Conservation (phyloP, 2,113 vertebrate species). For the mouse (Mus musculus) region GRCm39 chr10:86202001-86202500, state of each 20-base stretch:
- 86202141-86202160: background rate
- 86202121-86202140: background rate
- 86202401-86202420: rapidly evolving
- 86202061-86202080: background rate
- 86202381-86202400: background rate
- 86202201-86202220: background rate
- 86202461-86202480: background rate
- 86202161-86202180: background rate
- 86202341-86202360: no score
- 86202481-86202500: background rate
- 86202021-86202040: background rate
- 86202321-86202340: background rate
- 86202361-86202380: background rate
- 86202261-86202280: rapidly evolving
- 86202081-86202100: background rate
- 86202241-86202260: background rate
- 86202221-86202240: background rate
- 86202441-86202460: background rate
- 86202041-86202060: background rate
- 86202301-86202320: background rate
- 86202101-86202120: background rate
- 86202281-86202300: background rate
- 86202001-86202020: no score
- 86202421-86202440: background rate
- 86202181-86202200: background rate